Evolutionary conservation across 1,140 invertebrate species (phyloP).

Genomic region (Arctopsyche grandis): DNA sequence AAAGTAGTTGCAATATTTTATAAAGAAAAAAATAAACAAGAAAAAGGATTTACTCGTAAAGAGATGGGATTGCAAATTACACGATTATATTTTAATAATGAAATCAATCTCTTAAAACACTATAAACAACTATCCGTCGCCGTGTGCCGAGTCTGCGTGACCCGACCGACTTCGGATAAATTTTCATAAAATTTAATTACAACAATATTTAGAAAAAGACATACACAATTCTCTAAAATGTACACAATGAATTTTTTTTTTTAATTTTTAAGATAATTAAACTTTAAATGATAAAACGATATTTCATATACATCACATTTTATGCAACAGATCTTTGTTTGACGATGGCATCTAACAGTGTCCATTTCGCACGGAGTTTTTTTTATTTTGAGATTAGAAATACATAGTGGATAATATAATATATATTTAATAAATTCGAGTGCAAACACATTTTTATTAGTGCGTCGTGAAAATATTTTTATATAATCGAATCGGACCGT

Average conservation of each 20-base stretch:
- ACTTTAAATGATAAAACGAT: slow-evolving; percentile 53
- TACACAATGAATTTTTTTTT: slow-evolving; percentile 45
- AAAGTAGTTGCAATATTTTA: slow-evolving; percentile 27
- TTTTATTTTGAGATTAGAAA: neutral
- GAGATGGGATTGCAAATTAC: slow-evolving; percentile 40
- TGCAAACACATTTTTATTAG: too few species aligned
- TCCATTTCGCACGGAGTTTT: neutral
- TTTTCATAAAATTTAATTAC: slow-evolving; percentile 41
- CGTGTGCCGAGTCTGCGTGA: neutral
- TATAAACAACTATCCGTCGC: slow-evolving; percentile 24
- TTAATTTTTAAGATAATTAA: neutral
- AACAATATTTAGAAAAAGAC: slow-evolving; percentile 50
- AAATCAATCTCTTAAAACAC: slow-evolving; percentile 24
- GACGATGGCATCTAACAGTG: slow-evolving; percentile 26
- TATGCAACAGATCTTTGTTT: slow-evolving; percentile 52
- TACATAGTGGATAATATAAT: too few species aligned
- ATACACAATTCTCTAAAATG: slow-evolving; percentile 51
- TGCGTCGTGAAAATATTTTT: too few species aligned
- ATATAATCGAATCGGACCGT: too few species aligned
- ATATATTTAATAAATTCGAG: too few species aligned
- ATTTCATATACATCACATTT: slow-evolving; percentile 54
- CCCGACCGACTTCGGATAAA: neutral
- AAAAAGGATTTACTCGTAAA: neutral
- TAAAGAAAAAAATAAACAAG: neutral
- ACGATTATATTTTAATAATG: neutral